Conservation (phyloP, 2,888 invertebrate genomes). For the Serripes groenlandicus region DNA sequence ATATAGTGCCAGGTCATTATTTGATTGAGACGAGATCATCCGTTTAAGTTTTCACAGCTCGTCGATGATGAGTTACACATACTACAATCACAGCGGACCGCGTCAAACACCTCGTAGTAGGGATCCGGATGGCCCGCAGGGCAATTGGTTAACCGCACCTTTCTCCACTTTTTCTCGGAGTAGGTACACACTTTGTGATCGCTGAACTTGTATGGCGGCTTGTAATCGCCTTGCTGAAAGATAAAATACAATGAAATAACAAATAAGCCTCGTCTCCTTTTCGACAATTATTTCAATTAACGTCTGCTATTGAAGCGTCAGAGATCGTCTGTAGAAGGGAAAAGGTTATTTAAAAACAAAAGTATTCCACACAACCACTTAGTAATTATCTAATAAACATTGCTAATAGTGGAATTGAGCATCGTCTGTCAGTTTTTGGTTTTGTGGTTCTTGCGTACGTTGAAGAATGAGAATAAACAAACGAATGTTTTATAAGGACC, state of each 20-base stretch:
- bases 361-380: no score
- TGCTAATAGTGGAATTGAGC: no score
- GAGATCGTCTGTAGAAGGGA: no score
- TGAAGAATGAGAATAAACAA: no score
- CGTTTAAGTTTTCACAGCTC: constrained; percentile 89
- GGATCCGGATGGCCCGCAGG: constrained; percentile 91
- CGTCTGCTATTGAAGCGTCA: no score
- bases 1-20: not conserved
- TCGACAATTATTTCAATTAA: no score
- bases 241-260: not conserved
- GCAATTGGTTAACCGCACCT: constrained; percentile 91
- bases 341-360: no score
- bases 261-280: not conserved
- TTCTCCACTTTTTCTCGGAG: constrained; percentile 90
- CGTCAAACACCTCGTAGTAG: constrained; percentile 92
- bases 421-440: no score
- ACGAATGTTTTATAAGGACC: no score
- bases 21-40: constrained; percentile 61
- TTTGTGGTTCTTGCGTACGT: no score
- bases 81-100: constrained; percentile 92
- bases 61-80: constrained; percentile 91
- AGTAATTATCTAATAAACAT: no score
- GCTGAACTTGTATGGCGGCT: constrained; percentile 95
- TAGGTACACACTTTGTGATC: constrained; percentile 95
- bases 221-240: constrained; percentile 93